phyloP scores from a whole-genome alignment of 2,888 invertebrate species.

The Ochlodes sylvanus region DNA sequence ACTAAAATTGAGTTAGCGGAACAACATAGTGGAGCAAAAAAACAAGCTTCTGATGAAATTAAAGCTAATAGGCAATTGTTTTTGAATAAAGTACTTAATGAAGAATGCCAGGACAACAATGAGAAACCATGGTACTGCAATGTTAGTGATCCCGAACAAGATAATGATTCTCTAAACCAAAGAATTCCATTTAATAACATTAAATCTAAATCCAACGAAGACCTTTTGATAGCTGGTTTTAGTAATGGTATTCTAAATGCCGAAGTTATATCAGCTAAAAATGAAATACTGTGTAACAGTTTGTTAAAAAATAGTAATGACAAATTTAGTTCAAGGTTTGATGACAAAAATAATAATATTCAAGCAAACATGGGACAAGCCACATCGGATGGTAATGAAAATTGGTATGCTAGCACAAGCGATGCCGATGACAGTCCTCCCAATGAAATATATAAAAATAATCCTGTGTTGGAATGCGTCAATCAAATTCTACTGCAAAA shows the following conservation, averaged over 20 bases:
- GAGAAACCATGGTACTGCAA: constrained; percentile 83
- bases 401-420: constrained; percentile 92
- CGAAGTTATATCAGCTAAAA: constrained; percentile 73
- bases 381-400: constrained; percentile 85
- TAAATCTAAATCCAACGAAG: constrained; percentile 72
- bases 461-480: constrained; percentile 94
- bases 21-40: constrained; percentile 84
- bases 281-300: constrained; percentile 75
- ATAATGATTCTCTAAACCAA: constrained; percentile 70
- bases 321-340: constrained; percentile 59
- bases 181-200: constrained; percentile 59
- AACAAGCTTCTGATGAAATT: constrained; percentile 77
- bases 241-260: constrained; percentile 64
- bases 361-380: constrained; percentile 60
- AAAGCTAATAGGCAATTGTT: constrained; percentile 77
- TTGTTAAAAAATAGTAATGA: constrained; percentile 65
- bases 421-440: constrained; percentile 91
- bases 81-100: constrained; percentile 73
- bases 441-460: constrained; percentile 89
- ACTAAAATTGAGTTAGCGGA: constrained; percentile 74
- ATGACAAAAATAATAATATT: constrained; percentile 71
- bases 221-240: constrained; percentile 63
- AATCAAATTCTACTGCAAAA: constrained; percentile 93
- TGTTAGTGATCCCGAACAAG: constrained; percentile 81
- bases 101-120: constrained; percentile 71